Base-by-base conservation (phyloP, 1,140 invertebrate genomes). In the Melitaea cinxia region DNA sequence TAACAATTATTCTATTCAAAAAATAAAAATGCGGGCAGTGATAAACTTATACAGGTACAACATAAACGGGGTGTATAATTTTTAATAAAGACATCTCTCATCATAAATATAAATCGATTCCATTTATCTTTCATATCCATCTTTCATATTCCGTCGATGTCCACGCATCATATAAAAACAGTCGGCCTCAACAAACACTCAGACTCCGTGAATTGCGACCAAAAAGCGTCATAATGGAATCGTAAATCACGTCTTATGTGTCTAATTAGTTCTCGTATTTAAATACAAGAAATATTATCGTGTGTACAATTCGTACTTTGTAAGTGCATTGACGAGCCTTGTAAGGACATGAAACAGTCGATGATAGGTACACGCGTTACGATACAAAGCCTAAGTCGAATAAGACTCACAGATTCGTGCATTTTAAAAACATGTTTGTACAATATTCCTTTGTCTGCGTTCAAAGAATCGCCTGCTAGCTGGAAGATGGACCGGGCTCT, bases 401-500 rank as follows among this genome's bases (percentile, higher is more conserved):
- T 9, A 14, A 28, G 24, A 7, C 33, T 30, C 26, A 30, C 19
- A 53, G 12, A 35, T 17, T 54, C 30, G 52, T 28, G n/a, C 23
- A 15, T 14, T 33, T 59, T 55, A 49, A 63, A 65, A 39, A 57
- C 30, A 49, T 57, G 49, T 57, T 57, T 52, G 15, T 37, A 65
- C 45, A 55, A 57, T 56, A 63, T 70, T 63, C 69, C 60, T 55
- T 71, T 63, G 69, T 60, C 26, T 53, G 49, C 47, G 54, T 58
- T 57, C 50, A 68, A 65, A 82, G 80, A 75, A 80, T 82, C 74
- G 75, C 72, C 68, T 66, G 74, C 73, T 82, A 70, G 81, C 73
- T 80, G 73, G 80, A 79, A 87, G 80, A 82, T 80, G 80, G 83
- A 72, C 74, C 78, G 73, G 81, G 81, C 77, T 87, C 85, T 84